Evolutionary conservation across 2,113 vertebrate species (phyloP).

Genomic region (Aythya baeri): DNA sequence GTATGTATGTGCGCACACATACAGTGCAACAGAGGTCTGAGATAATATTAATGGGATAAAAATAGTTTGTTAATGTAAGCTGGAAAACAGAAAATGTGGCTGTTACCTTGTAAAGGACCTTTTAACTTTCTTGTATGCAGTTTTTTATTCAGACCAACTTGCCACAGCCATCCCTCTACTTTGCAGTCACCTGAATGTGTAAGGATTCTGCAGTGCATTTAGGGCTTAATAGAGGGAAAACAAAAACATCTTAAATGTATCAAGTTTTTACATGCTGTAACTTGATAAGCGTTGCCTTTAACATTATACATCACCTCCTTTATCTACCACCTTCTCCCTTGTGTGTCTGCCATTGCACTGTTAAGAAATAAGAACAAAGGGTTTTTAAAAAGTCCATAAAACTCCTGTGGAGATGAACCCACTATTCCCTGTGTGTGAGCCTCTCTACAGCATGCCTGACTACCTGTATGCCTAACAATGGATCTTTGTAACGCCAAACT

Average conservation of each 20-base stretch:
- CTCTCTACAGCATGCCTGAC: background rate
- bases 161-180: background rate
- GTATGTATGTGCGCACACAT: accelerated
- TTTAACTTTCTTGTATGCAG: background rate
- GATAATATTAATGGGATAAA: background rate
- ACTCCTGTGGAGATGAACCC: background rate
- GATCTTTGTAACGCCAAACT: background rate
- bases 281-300: background rate
- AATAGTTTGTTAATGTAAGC: background rate
- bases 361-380: background rate
- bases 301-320: background rate
- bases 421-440: accelerated
- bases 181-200: background rate
- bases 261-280: background rate
- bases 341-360: accelerated
- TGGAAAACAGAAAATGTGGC: background rate
- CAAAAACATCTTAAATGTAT: accelerated
- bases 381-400: background rate
- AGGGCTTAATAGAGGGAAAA: background rate
- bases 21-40: background rate
- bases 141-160: background rate
- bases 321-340: background rate
- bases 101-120: background rate
- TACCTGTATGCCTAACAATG: accelerated
- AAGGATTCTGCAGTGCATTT: background rate